A percentile compares a stretch with the other conserved stretches of the same genome.
These are phyloP conservation scores for Gymnothorax javanicus DNA, from an alignment of 2,797 vertebrate genomes.

Conservation along the genomic window DNA sequence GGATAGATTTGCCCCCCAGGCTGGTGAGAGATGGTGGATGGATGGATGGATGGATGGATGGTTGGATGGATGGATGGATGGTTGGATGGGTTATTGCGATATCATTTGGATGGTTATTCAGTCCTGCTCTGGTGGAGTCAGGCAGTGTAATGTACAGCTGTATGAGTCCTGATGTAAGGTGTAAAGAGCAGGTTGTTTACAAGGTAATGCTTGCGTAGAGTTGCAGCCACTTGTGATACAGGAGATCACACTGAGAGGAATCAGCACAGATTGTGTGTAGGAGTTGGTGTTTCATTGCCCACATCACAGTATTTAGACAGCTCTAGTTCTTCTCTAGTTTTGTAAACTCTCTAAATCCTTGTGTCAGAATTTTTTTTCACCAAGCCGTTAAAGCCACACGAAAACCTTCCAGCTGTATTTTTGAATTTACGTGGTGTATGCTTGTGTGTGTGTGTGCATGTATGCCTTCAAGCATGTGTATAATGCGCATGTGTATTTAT, in stretches of 20 bases:
- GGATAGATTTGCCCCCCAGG: too few species aligned
- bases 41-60: too few species aligned
- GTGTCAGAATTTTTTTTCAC: not conserved
- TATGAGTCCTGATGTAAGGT: not conserved
- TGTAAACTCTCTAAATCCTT: not conserved
- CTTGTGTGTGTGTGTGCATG: constrained; percentile 38
- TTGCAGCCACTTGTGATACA: not conserved
- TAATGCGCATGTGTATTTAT: not conserved
- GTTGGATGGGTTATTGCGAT: not conserved
- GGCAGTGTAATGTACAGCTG: not conserved
- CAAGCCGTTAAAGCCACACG: not conserved
- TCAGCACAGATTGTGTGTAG: constrained; percentile 18
- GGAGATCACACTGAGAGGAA: constrained; percentile 4
- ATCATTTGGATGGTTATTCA: not conserved
- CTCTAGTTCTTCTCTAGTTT: constrained; percentile 1
- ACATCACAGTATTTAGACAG: constrained; percentile 7
- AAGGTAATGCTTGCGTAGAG: not conserved
- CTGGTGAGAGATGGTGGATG: too few species aligned
- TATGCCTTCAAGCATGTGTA: not conserved
- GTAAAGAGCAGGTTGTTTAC: not conserved
- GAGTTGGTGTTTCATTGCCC: constrained; percentile 16
- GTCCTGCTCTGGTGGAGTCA: not conserved
- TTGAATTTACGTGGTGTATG: constrained; percentile 38
- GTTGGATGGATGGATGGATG: too few species aligned
- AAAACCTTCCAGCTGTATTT: not conserved